phyloP scores from a whole-genome alignment of 2,113 vertebrate species.

The Bucco capensis region DNA sequence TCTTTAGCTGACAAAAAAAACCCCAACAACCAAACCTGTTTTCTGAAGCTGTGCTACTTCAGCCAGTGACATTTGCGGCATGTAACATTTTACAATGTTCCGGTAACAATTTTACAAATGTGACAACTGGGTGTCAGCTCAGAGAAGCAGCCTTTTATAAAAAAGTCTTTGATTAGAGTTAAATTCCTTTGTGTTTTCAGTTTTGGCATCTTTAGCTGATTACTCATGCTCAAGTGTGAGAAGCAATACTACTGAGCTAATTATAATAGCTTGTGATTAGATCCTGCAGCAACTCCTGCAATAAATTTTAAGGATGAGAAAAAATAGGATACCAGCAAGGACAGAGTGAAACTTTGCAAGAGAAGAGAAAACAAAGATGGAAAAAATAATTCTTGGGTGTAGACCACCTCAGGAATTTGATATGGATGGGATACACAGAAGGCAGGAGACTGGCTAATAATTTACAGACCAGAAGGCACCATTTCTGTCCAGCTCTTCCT shows the following conservation, averaged over 20 bases:
- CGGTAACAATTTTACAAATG: neutral
- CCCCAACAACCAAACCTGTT: neutral
- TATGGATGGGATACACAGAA: neutral
- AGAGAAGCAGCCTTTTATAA: neutral
- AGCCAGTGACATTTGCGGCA: neutral
- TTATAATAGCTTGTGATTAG: slow-evolving; percentile 54
- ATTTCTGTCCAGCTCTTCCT: neutral
- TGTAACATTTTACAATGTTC: neutral
- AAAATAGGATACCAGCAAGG: neutral
- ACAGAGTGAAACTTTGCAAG: neutral
- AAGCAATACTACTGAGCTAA: slow-evolving; percentile 52
- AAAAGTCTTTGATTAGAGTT: neutral
- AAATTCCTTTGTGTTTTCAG: slow-evolving; percentile 18
- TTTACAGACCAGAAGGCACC: neutral
- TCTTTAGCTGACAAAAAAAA: neutral
- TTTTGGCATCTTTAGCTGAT: slow-evolving; percentile 22
- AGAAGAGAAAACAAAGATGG: neutral
- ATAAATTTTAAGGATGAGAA: neutral
- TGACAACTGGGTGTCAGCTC: neutral
- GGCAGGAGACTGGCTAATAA: neutral
- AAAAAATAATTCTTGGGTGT: neutral
- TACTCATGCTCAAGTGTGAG: slow-evolving; percentile 44
- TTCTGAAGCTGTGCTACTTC: neutral
- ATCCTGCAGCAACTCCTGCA: slow-evolving; percentile 22
- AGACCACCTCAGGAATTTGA: neutral